Conservation (phyloP, 2,113 vertebrate genomes). For the Tachuris rubrigastra region DNA sequence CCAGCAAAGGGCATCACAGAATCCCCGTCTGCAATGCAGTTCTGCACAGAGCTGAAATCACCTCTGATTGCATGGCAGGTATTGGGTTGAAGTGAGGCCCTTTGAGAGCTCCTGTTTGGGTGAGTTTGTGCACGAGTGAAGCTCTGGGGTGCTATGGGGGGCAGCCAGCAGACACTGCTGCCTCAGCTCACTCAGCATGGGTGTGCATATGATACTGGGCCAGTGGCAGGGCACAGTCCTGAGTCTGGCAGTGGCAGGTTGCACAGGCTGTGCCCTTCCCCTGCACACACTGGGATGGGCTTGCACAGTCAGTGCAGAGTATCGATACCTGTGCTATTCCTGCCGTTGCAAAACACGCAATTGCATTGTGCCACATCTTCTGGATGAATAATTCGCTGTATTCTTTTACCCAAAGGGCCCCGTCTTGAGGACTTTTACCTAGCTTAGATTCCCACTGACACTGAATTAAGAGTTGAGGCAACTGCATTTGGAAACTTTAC, state of each 20-base stretch:
- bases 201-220: rapidly evolving
- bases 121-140: background rate
- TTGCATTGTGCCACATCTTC: background rate
- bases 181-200: background rate
- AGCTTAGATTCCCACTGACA: background rate
- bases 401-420: background rate
- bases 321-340: background rate
- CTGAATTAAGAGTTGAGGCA: constrained; percentile 11
- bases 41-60: background rate
- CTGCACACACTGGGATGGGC: rapidly evolving
- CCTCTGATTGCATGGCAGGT: background rate
- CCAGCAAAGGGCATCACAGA: background rate
- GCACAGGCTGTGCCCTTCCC: background rate
- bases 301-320: background rate
- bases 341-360: background rate
- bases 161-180: background rate
- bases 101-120: background rate
- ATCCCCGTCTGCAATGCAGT: background rate
- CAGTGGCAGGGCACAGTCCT: background rate
- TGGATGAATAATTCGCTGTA: background rate
- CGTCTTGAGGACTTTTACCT: constrained; percentile 14
- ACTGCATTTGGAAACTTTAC: constrained; percentile 33
- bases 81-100: background rate
- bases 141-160: background rate
- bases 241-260: background rate